Percentiles rank a stretch among this genome's conserved stretches.
These are phyloP conservation scores for Siphlonurus alternatus DNA, from an alignment of 2,888 invertebrate species.

Conservation along the genomic window DNA sequence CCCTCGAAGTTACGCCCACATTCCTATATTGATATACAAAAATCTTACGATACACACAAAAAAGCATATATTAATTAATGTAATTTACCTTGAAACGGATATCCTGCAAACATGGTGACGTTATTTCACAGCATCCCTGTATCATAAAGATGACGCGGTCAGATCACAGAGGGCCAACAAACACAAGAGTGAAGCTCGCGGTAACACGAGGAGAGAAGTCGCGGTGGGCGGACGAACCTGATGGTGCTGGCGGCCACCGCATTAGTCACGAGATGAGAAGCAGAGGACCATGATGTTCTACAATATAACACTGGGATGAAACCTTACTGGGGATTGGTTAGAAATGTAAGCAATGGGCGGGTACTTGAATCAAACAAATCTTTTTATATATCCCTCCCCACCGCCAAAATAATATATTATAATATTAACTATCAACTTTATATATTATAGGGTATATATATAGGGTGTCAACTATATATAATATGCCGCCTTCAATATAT, in stretches of 20 bases:
- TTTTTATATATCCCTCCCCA: too few relatives aligned
- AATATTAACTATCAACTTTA: background rate
- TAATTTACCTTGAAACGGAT: constrained; percentile 1
- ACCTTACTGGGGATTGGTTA: background rate
- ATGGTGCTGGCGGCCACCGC: background rate
- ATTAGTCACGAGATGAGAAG: background rate
- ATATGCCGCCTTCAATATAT: too few relatives aligned
- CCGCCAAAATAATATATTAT: background rate
- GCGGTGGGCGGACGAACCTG: background rate
- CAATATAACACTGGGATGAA: background rate
- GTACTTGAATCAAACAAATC: background rate
- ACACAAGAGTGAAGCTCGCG: background rate
- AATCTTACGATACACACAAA: too few relatives aligned
- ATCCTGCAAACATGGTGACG: background rate
- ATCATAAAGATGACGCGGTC: background rate
- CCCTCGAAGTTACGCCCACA: too few relatives aligned
- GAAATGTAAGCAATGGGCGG: background rate
- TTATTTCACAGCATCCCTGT: background rate
- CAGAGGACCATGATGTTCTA: background rate
- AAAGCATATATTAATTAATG: background rate
- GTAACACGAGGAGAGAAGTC: too few relatives aligned
- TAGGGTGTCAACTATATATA: background rate
- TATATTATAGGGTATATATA: background rate
- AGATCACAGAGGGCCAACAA: background rate
- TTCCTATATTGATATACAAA: too few relatives aligned